Percentiles rank a stretch among this genome's conserved stretches.
Evolutionary conservation across 2,888 invertebrate genomes (phyloP).

Genomic region (Drosophila phalerata): DNA sequence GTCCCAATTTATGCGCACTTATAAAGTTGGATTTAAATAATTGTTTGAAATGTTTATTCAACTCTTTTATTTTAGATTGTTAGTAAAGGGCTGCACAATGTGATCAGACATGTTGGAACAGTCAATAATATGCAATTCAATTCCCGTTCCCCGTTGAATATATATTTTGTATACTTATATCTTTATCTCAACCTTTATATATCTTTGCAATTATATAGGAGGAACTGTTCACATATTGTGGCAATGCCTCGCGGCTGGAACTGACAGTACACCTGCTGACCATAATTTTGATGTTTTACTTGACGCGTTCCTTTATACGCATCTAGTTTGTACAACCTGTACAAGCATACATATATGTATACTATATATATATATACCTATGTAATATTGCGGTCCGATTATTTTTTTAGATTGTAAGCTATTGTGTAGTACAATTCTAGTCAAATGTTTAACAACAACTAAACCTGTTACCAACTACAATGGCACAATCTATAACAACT

Average conservation of each 20-base stretch:
- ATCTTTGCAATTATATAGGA: slow-evolving; percentile 67
- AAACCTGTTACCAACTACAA: slow-evolving; percentile 42
- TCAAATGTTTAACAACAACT: slow-evolving; percentile 73
- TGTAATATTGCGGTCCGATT: slow-evolving; percentile 60
- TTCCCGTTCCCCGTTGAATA: not conserved
- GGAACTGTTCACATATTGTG: slow-evolving; percentile 83
- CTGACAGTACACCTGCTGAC: slow-evolving; percentile 66
- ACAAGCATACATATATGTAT: slow-evolving; percentile 43
- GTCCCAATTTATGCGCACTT: too few species aligned
- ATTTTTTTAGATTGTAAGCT: slow-evolving; percentile 63
- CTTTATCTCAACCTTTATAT: not conserved
- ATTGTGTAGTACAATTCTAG: slow-evolving; percentile 75
- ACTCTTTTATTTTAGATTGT: too few species aligned
- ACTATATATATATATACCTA: slow-evolving; percentile 49
- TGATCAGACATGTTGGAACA: too few species aligned
- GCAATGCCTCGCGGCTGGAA: slow-evolving; percentile 79
- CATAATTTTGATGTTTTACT: slow-evolving; percentile 75
- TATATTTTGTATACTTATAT: not conserved
- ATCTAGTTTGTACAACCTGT: slow-evolving; percentile 60
- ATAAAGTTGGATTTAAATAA: too few species aligned
- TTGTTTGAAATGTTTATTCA: too few species aligned
- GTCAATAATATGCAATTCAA: too few species aligned
- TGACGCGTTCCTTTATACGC: slow-evolving; percentile 76
- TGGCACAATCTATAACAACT: slow-evolving; percentile 67
- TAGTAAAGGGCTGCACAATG: too few species aligned